Evolutionary conservation across 2,888 invertebrate genomes (phyloP).

Genomic region (Frankliniella fusca): DNA sequence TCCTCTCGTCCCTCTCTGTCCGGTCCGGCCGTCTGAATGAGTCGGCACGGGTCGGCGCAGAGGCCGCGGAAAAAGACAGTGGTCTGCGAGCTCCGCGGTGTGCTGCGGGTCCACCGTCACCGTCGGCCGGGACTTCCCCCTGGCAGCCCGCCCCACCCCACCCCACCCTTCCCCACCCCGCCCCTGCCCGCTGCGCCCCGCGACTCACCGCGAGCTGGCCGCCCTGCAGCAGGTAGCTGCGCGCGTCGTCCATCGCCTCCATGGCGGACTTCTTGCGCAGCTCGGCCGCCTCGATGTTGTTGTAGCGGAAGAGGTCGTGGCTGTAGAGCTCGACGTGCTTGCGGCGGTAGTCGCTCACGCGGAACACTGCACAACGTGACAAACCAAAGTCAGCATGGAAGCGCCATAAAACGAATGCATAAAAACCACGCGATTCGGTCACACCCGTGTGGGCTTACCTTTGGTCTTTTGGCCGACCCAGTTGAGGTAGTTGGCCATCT

Average conservation of each 20-base stretch:
- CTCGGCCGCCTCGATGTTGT: slow-evolving; percentile 75
- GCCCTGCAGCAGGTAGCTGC: slow-evolving; percentile 69
- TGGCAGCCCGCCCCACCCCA: no score
- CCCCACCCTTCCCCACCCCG: no score
- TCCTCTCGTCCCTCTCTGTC: no score
- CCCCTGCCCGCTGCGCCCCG: neutral
- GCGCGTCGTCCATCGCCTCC: slow-evolving; percentile 81
- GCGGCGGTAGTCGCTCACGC: slow-evolving; percentile 86
- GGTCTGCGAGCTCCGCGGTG: no score
- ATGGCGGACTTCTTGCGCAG: slow-evolving; percentile 76
- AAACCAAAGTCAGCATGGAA: slow-evolving; percentile 15
- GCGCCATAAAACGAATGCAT: no score
- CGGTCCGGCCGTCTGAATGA: no score
- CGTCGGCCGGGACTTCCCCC: no score
- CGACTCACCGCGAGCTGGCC: slow-evolving; percentile 75
- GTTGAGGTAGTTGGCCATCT: slow-evolving; percentile 80
- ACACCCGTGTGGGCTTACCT: slow-evolving; percentile 52
- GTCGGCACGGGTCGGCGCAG: no score
- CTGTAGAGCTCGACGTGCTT: slow-evolving; percentile 76
- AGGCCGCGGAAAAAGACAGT: no score
- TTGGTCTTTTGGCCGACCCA: slow-evolving; percentile 85
- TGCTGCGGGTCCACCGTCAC: no score
- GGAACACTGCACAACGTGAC: slow-evolving; percentile 70
- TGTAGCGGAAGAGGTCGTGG: slow-evolving; percentile 83
- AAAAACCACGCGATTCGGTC: neutral